Evolutionary conservation across 2,888 invertebrate genomes (phyloP).

Genomic region (Emmelina monodactyla): DNA sequence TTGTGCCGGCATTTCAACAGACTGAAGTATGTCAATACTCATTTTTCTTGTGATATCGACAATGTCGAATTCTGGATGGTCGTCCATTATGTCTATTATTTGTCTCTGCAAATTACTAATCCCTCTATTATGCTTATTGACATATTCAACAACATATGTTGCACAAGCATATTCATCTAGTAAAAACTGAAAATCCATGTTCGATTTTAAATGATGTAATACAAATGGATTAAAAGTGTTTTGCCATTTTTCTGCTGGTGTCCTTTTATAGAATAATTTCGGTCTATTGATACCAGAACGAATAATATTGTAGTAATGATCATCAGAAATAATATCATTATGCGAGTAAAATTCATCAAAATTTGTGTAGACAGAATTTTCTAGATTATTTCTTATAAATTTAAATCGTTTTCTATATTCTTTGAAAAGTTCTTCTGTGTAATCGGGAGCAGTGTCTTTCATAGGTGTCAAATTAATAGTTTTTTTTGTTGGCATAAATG

Average conservation of each 20-base stretch:
- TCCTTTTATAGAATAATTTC: constrained; percentile 22
- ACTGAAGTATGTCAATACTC: constrained; percentile 11
- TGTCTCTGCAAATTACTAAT: constrained; percentile 27
- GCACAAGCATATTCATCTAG: constrained; percentile 16
- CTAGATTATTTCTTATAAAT: constrained; percentile 16
- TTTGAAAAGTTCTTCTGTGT: constrained; percentile 13
- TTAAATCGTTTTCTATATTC: constrained; percentile 11
- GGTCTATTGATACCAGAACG: constrained; percentile 22
- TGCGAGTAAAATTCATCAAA: constrained; percentile 17
- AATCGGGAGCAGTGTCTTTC: constrained; percentile 19
- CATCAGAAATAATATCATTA: constrained; percentile 21
- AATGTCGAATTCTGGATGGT: constrained; percentile 21
- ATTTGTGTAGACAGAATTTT: constrained; percentile 17
- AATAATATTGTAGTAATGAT: constrained; percentile 17
- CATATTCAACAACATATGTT: constrained; percentile 31
- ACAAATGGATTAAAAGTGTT: too few species aligned
- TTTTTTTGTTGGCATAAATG: constrained; percentile 20
- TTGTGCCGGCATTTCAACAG: constrained; percentile 25
- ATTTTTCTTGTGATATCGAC: constrained; percentile 13
- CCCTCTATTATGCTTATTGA: constrained; percentile 30
- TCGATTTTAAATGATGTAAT: constrained; percentile 23
- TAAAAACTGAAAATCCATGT: constrained; percentile 30
- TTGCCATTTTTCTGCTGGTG: constrained; percentile 28
- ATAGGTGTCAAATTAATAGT: constrained; percentile 20
- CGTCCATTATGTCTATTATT: constrained; percentile 19